Conservation (phyloP, 2,888 invertebrate species). For the Atethmia centrago region DNA sequence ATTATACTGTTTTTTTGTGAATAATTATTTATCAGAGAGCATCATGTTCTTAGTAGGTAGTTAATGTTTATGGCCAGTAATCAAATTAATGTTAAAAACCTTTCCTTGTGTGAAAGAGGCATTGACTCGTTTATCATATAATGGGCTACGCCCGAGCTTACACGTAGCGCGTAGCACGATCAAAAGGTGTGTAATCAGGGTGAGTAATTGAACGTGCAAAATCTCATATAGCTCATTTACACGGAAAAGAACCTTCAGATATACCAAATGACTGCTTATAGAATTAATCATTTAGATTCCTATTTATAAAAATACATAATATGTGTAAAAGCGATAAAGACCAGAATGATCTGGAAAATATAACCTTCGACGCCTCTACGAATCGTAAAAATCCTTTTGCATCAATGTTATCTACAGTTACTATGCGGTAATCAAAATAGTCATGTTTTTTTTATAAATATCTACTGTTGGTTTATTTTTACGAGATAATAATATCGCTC, state of each 20-base stretch:
- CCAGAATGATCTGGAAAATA: slow-evolving; percentile 16
- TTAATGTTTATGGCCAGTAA: not conserved
- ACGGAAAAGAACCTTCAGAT: slow-evolving; percentile 13
- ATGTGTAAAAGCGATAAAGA: slow-evolving; percentile 29
- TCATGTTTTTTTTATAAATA: slow-evolving; percentile 30
- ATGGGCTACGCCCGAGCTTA: slow-evolving; percentile 3
- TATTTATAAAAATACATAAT: slow-evolving; percentile 35
- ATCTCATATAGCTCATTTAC: slow-evolving; percentile 4
- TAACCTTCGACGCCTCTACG: slow-evolving; percentile 47
- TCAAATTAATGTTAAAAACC: not conserved
- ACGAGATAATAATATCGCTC: slow-evolving; percentile 17
- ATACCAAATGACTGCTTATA: slow-evolving; percentile 10
- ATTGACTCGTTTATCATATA: not conserved
- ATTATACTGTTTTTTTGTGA: not conserved
- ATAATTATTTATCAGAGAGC: not conserved
- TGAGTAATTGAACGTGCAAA: slow-evolving; percentile 8
- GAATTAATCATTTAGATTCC: slow-evolving; percentile 10
- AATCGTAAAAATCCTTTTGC: slow-evolving; percentile 35
- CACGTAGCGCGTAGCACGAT: slow-evolving; percentile 17
- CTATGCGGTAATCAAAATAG: slow-evolving; percentile 49
- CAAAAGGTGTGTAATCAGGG: not conserved
- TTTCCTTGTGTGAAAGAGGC: not conserved
- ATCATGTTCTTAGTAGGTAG: not conserved
- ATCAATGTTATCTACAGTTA: slow-evolving; percentile 47
- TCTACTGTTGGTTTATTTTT: slow-evolving; percentile 25